A percentile compares a stretch with the other conserved stretches of the same genome.
Evolutionary conservation across 2,113 vertebrate genomes (phyloP).

Genomic region (Dipodomys spectabilis): DNA sequence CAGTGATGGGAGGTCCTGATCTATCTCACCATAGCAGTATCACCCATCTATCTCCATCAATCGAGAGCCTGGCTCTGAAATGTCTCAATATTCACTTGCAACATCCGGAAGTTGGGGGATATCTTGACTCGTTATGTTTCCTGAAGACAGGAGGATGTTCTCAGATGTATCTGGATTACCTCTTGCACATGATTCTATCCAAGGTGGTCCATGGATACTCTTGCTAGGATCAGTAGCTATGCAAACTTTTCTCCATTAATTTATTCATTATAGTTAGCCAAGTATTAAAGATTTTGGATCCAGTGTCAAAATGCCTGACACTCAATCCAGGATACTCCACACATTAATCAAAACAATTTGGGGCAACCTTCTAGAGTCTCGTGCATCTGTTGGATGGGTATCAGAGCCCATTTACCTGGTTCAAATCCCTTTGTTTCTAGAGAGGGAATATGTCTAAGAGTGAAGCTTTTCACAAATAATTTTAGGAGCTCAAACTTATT

Average conservation of each 20-base stretch:
- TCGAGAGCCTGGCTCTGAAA: not conserved
- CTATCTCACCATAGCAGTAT: not conserved
- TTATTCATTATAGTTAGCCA: not conserved
- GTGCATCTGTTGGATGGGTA: not conserved
- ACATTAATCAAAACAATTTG: not conserved
- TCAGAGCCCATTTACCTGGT: not conserved
- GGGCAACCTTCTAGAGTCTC: not conserved
- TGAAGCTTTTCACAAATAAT: not conserved
- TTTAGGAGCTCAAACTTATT: constrained; percentile 3
- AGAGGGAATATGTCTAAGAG: not conserved
- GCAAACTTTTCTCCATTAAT: not conserved
- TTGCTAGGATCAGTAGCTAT: not conserved
- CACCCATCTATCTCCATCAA: not conserved
- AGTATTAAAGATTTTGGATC: not conserved
- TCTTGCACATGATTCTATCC: not conserved
- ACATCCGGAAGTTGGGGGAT: not conserved
- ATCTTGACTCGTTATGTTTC: not conserved
- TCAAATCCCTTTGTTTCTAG: not conserved
- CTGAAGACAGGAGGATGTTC: not conserved
- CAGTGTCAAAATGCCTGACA: not conserved
- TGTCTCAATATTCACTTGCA: not conserved
- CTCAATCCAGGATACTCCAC: not conserved
- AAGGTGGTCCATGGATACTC: not conserved
- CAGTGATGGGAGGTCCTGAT: no score
- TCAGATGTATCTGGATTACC: not conserved